Conservation (phyloP, 2,113 vertebrate genomes). For the Prietella phreatophila region DNA sequence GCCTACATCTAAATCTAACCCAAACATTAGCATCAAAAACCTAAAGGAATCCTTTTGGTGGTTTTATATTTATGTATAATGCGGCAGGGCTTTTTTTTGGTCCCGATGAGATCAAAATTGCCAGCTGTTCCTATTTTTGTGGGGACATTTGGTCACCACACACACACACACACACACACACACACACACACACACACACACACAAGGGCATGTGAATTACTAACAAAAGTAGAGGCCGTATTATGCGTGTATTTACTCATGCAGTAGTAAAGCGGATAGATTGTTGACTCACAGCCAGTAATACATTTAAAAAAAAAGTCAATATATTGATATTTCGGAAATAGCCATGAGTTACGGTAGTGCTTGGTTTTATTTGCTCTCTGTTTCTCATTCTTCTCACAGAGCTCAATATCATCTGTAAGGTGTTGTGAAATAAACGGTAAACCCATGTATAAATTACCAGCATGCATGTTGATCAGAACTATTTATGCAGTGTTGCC, state of each 20-base stretch:
- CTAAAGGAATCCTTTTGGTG: not conserved
- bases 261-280: not conserved
- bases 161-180: not conserved
- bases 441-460: not conserved
- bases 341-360: not conserved
- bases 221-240: not conserved
- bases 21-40: not conserved
- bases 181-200: not conserved
- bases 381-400: not conserved
- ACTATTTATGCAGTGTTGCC: not conserved
- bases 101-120: not conserved
- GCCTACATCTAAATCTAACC: not conserved
- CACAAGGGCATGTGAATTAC: not conserved
- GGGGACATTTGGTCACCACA: not conserved
- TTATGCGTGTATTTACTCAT: not conserved
- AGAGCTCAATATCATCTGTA: not conserved
- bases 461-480: not conserved
- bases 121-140: not conserved
- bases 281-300: not conserved
- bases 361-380: slow-evolving; percentile 8
- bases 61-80: too few species aligned
- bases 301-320: not conserved
- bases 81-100: not conserved
- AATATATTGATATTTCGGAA: not conserved
- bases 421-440: not conserved